Evolutionary conservation across 2,888 invertebrate genomes (phyloP).

Genomic region (Eupithecia insigniata): DNA sequence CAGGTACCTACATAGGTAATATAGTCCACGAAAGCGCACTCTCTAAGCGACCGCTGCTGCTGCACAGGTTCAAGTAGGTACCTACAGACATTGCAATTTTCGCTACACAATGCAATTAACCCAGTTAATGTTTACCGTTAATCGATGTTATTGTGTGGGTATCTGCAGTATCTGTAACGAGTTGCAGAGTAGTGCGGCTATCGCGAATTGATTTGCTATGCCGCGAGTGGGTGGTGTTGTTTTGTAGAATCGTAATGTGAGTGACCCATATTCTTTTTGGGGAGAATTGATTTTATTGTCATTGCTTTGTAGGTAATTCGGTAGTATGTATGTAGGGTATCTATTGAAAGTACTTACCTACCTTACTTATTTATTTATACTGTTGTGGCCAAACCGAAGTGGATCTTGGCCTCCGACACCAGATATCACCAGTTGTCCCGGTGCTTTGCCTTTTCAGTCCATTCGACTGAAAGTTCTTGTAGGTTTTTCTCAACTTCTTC

Average conservation of each 20-base stretch:
- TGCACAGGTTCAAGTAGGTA: neutral
- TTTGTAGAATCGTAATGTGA: neutral
- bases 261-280: constrained; percentile 47
- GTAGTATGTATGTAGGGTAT: neutral
- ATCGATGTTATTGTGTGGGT: constrained; percentile 41
- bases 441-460: too few relatives aligned
- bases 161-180: constrained; percentile 41
- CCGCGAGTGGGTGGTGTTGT: constrained; percentile 34
- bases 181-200: constrained; percentile 34
- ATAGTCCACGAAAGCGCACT: neutral
- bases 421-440: too few relatives aligned
- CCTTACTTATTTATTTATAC: too few relatives aligned
- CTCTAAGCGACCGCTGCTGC: neutral
- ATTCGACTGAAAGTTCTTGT: too few relatives aligned
- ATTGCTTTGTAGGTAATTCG: constrained; percentile 5
- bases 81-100: constrained; percentile 26
- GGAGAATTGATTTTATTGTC: neutral
- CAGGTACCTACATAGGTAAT: neutral
- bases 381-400: too few relatives aligned
- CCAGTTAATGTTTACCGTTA: constrained; percentile 55
- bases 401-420: too few relatives aligned
- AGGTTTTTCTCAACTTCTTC: too few relatives aligned
- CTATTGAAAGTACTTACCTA: too few relatives aligned
- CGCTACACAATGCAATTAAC: constrained; percentile 46
- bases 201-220: constrained; percentile 58